Evolutionary conservation across 2,888 invertebrate genomes (phyloP).

Genomic region (Pammene aurita): DNA sequence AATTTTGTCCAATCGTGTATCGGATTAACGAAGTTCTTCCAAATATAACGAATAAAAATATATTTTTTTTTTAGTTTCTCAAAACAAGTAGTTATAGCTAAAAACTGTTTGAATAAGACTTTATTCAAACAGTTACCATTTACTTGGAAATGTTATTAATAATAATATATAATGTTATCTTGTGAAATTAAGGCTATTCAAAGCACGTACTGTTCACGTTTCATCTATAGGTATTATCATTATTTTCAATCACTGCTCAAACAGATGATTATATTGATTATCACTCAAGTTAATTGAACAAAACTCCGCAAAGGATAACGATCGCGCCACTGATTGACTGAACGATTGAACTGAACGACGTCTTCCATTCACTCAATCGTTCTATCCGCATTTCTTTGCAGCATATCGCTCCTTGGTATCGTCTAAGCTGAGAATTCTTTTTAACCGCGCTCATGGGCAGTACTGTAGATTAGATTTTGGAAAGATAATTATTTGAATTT

Average conservation of each 20-base stretch:
- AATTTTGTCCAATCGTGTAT: too few species aligned
- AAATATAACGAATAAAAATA: too few species aligned
- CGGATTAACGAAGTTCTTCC: too few species aligned
- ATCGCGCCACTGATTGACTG: slow-evolving; percentile 29
- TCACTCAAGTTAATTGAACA: slow-evolving; percentile 37
- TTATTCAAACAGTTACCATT: too few species aligned
- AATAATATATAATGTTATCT: too few species aligned
- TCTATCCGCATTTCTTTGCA: slow-evolving; percentile 36
- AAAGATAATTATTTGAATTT: slow-evolving; percentile 8
- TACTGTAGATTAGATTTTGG: slow-evolving; percentile 15
- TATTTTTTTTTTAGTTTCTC: too few species aligned
- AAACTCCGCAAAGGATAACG: slow-evolving; percentile 36
- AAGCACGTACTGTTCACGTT: not conserved
- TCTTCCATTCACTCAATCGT: slow-evolving; percentile 39
- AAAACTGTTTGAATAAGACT: too few species aligned
- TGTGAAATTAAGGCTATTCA: not conserved
- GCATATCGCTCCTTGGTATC: slow-evolving; percentile 31
- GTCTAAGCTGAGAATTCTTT: slow-evolving; percentile 34
- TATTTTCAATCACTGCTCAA: slow-evolving; percentile 11
- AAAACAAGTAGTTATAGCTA: too few species aligned
- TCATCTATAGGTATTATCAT: not conserved
- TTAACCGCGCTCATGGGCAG: slow-evolving; percentile 21
- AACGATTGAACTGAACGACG: slow-evolving; percentile 37
- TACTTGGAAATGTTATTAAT: too few species aligned
- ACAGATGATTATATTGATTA: slow-evolving; percentile 36